phyloP scores from a whole-genome alignment of 1,140 invertebrate species.

The Rhizoglyphus robini region DNA sequence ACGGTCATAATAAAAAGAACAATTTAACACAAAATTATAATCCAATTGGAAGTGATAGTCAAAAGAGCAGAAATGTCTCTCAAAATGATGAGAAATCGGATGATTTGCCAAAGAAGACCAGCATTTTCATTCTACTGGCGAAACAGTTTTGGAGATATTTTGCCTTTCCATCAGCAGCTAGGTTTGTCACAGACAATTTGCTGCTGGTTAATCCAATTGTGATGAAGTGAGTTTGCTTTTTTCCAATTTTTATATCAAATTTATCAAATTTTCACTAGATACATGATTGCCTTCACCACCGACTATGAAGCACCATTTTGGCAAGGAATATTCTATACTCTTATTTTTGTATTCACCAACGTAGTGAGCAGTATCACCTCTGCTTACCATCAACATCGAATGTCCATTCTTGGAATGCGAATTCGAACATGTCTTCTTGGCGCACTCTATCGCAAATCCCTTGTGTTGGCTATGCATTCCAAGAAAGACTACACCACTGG shows the following conservation, averaged over 20 bases:
- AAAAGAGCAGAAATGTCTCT: too few species aligned
- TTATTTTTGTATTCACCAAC: constrained; percentile 30
- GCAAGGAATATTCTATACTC: constrained; percentile 72
- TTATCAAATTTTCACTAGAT: constrained; percentile 44
- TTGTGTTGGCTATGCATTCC: constrained; percentile 24
- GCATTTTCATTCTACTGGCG: constrained; percentile 32
- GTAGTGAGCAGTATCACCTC: background rate
- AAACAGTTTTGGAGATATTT: constrained; percentile 68
- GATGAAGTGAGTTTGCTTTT: constrained; percentile 31
- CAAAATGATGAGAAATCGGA: too few species aligned
- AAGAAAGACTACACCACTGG: constrained; percentile 25
- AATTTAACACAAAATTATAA: constrained; percentile 11
- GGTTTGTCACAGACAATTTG: constrained; percentile 66
- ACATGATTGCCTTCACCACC: constrained; percentile 27
- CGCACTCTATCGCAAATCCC: constrained; percentile 28
- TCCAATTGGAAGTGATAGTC: too few species aligned
- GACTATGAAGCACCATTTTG: constrained; percentile 39
- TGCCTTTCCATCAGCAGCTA: constrained; percentile 58
- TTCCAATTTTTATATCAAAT: background rate
- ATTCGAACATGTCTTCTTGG: constrained; percentile 28
- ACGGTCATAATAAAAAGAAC: background rate
- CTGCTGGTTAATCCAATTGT: constrained; percentile 71
- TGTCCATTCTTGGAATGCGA: constrained; percentile 22
- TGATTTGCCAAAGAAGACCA: too few species aligned
- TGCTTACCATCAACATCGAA: background rate